phyloP scores from a whole-genome alignment of 2,113 vertebrate genomes.

The Menura novaehollandiae region DNA sequence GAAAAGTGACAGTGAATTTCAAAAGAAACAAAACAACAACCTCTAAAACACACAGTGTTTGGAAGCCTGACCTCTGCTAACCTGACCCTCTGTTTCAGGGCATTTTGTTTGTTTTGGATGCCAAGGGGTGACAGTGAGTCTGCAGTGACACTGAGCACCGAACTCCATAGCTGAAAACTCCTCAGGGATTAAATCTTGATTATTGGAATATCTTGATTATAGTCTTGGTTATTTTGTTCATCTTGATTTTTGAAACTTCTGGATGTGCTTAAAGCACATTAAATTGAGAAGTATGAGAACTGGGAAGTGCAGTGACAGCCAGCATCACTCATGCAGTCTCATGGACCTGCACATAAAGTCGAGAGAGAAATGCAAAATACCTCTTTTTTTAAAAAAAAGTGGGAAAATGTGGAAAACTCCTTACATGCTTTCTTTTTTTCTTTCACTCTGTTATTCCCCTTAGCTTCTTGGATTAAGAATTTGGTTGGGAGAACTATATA shows the following conservation, averaged over 20 bases:
- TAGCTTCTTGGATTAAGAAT: neutral
- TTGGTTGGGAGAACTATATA: neutral
- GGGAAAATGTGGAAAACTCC: neutral
- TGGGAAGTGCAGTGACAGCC: neutral
- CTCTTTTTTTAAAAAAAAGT: neutral
- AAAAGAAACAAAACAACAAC: neutral
- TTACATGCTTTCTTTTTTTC: too few relatives aligned
- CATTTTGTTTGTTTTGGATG: neutral
- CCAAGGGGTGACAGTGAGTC: neutral
- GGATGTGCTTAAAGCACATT: neutral
- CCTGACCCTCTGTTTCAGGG: neutral
- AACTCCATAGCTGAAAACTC: neutral
- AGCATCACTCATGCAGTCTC: neutral
- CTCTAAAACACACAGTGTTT: neutral
- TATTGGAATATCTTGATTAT: neutral
- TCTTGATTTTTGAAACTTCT: neutral
- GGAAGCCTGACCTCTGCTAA: neutral
- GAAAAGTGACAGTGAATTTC: slow-evolving; percentile 21
- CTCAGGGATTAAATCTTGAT: neutral
- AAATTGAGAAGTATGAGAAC: neutral
- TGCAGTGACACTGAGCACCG: neutral
- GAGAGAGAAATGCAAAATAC: neutral
- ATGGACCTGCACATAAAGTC: neutral
- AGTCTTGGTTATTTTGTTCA: neutral
- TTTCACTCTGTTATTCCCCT: neutral